phyloP scores from a whole-genome alignment of 2,797 vertebrate genomes.

The Loris lydekkerianus region DNA sequence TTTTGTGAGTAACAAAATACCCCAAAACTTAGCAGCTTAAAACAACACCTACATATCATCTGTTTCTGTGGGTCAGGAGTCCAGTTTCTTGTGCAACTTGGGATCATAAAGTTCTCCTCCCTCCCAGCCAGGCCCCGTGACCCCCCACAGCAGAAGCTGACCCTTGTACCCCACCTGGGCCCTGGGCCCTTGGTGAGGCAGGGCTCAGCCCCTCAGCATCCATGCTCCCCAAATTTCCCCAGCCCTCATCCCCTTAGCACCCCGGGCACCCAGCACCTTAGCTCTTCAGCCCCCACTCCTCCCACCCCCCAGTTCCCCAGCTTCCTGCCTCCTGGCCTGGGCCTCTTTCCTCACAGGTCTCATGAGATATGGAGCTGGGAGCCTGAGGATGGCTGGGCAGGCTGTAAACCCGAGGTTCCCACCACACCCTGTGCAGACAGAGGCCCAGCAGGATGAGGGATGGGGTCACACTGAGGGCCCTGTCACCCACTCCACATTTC shows the following conservation, averaged over 20 bases:
- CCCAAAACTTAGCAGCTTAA: not conserved
- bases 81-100: too few relatives aligned
- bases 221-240: not conserved
- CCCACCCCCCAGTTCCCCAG: too few relatives aligned
- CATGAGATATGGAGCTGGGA: accelerated
- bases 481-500: not conserved
- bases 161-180: not conserved
- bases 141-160: not conserved
- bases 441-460: not conserved
- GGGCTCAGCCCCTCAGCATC: not conserved
- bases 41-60: not conserved
- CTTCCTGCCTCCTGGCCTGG: too few relatives aligned
- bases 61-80: not conserved
- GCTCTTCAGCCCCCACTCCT: too few relatives aligned
- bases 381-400: accelerated
- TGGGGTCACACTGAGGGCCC: not conserved
- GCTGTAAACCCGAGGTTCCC: not conserved
- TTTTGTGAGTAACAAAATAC: not conserved
- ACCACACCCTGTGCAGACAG: not conserved
- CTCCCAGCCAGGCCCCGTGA: accelerated
- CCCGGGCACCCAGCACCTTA: too few relatives aligned
- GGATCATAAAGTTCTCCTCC: not conserved
- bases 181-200: not conserved
- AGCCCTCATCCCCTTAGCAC: not conserved
- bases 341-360: not conserved